Evolutionary conservation across 2,888 invertebrate species (phyloP).

Genomic region (Lycia hirtaria): DNA sequence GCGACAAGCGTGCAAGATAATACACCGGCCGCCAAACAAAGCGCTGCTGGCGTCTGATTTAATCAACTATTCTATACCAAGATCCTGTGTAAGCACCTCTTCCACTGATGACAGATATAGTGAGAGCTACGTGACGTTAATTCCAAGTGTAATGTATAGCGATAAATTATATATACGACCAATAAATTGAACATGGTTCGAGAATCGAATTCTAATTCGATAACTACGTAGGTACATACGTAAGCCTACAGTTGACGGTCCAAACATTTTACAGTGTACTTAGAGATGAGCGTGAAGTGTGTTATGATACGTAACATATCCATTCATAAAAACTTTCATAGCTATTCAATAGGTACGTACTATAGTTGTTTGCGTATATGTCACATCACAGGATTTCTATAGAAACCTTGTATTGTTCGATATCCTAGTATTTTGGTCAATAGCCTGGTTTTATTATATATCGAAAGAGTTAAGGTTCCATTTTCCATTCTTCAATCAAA

Average conservation of each 20-base stretch:
- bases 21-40: conserved; percentile 60
- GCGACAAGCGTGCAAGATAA: conserved; percentile 65
- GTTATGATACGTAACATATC: too few relatives aligned
- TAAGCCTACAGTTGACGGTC: conserved; percentile 31
- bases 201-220: conserved; percentile 57
- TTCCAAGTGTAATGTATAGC: conserved; percentile 54
- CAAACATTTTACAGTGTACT: conserved; percentile 13
- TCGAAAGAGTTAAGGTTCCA: too few relatives aligned
- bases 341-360: too few relatives aligned
- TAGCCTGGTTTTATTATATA: too few relatives aligned
- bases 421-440: too few relatives aligned
- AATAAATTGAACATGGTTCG: conserved; percentile 63
- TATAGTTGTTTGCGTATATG: too few relatives aligned
- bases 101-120: conserved; percentile 57
- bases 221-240: conserved; percentile 35
- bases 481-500: too few relatives aligned
- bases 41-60: conserved; percentile 61
- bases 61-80: conserved; percentile 65
- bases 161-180: conserved; percentile 65
- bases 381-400: too few relatives aligned
- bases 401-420: too few relatives aligned
- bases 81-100: conserved; percentile 57
- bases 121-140: conserved; percentile 60
- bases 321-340: too few relatives aligned
- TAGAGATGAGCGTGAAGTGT: conserved; percentile 16